A percentile compares a stretch with the other conserved stretches of the same genome.
Conservation (phyloP, 2,797 vertebrate genomes). For the Centropyge bicolor region DNA sequence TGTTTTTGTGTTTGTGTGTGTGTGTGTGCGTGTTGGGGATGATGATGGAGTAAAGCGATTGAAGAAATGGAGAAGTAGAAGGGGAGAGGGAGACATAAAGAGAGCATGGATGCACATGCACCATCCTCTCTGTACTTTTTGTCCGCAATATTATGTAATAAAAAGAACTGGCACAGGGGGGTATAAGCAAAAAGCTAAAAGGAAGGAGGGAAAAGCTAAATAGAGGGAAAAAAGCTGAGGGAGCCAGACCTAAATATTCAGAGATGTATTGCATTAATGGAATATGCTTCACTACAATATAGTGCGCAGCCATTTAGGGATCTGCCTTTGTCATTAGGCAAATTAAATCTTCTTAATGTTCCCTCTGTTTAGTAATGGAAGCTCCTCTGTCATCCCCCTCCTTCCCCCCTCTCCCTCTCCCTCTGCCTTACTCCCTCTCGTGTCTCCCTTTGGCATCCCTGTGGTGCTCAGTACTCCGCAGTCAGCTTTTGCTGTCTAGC, state of each 20-base stretch:
- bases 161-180: constrained; percentile 67
- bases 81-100: constrained; percentile 35
- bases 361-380: constrained; percentile 75
- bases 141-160: constrained; percentile 76
- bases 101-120: constrained; percentile 49
- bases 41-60: constrained; percentile 22
- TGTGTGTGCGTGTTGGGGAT: constrained; percentile 21
- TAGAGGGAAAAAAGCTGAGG: constrained; percentile 27
- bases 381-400: constrained; percentile 65
- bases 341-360: constrained; percentile 81
- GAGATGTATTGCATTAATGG: constrained; percentile 71
- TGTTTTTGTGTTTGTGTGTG: background rate
- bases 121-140: constrained; percentile 64
- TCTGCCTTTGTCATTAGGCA: constrained; percentile 76
- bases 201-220: constrained; percentile 46
- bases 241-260: constrained; percentile 66
- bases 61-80: constrained; percentile 23
- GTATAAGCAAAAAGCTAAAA: constrained; percentile 59
- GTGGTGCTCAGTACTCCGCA: constrained; percentile 72
- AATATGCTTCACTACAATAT: constrained; percentile 72
- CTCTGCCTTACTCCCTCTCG: constrained; percentile 64
- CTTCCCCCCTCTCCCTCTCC: constrained; percentile 26
- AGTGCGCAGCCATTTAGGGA: constrained; percentile 73
- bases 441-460: constrained; percentile 74
- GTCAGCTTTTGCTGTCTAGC: constrained; percentile 78